Evolutionary conservation across 2,888 invertebrate species (phyloP), one percentile per base, ranked within the genome.

Genomic region (Conops quadrifasciatus): DNA sequence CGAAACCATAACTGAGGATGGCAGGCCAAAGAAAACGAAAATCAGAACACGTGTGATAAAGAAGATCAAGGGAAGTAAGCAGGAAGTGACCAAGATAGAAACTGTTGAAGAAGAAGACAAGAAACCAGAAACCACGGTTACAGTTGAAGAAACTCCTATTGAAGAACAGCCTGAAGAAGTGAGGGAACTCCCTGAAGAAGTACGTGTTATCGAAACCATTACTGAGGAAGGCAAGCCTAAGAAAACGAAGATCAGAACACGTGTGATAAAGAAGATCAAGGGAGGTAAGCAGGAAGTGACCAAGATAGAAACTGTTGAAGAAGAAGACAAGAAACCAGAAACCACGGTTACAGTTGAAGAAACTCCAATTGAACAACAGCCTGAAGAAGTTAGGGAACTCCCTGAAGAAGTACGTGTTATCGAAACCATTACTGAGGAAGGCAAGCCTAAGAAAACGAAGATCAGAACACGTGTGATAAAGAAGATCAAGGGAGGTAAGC

Each of bases 281-380:
- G 74, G 74, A 1, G 68, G 66, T 68, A 74, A 74, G 16, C 72
- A 74, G 68, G 74, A 74, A 66, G 72, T 74, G 60, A 74, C 72
- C 19, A 74, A 74, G 67, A 74, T 72, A 43, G 72, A 72, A 71
- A 74, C 72, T 16, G 72, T 72, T n/a, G 74, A 74, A 53, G 74
- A 74, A 47, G 74, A 74, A 49, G 74, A 74, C 53, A 74, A 72
- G 21, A 60, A 49, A 11, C 69, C 74, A 0, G 72, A 74, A 53
- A 74, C 71, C 7, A 74, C 74, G 0, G 74, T 74, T 1, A 74
- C 74, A 2, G 74, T 74, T 2, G 69, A 74, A 59, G 74, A 74
- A 45, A 28, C 53, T 13, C 67, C 72, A 0, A 11, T 71, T 2
- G 71, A 73, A 43, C 36, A 64, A 21, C 15, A 53, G 2, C 62